Conservation (phyloP, 2,888 invertebrate genomes). For the Phyllotreta cruciferae region DNA sequence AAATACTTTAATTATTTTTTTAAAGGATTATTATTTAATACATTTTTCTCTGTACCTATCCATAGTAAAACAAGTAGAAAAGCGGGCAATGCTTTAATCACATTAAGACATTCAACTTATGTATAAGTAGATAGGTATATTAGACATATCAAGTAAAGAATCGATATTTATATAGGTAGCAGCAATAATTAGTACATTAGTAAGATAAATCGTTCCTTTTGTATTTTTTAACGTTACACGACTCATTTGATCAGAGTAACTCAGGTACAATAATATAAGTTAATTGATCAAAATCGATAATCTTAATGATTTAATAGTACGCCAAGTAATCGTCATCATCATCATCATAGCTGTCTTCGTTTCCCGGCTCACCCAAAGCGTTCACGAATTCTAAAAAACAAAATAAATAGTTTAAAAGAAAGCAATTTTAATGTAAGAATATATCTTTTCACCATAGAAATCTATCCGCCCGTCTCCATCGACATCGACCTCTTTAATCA, state of each 20-base stretch:
- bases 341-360: conserved; percentile 75
- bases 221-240: conserved; percentile 14
- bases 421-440: background rate
- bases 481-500: conserved; percentile 96
- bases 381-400: conserved; percentile 75
- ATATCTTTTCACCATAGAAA: conserved; percentile 75
- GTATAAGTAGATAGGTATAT: conserved; percentile 2
- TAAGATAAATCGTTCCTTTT: background rate
- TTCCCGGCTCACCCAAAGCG: conserved; percentile 81
- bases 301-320: conserved; percentile 19
- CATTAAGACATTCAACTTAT: conserved; percentile 11
- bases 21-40: no score
- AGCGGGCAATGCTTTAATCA: conserved; percentile 13
- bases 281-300: background rate
- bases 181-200: background rate
- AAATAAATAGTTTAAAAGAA: conserved; percentile 2
- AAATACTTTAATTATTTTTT: no score
- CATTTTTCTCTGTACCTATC: no score
- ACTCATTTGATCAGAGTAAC: conserved; percentile 19
- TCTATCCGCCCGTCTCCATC: conserved; percentile 94
- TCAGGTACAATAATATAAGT: conserved; percentile 23
- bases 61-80: no score
- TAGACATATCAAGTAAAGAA: conserved; percentile 6
- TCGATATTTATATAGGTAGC: conserved; percentile 3
- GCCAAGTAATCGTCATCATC: conserved; percentile 67